Evolutionary conservation across 2,797 vertebrate species (phyloP).

Genomic region (Enteromius thamalakanensis): DNA sequence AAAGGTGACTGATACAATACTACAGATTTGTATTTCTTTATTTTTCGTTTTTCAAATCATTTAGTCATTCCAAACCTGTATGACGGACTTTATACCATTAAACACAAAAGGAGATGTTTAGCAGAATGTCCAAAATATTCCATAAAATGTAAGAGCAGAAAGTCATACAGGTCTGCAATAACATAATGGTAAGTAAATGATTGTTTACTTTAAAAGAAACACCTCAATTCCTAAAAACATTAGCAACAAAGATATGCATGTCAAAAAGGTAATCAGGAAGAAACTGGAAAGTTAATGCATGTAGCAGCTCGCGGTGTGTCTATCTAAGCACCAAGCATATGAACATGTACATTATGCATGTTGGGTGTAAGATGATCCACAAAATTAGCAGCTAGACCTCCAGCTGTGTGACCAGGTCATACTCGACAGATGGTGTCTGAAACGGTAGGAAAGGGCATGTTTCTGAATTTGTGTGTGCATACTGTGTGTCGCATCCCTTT

Average conservation of each 20-base stretch:
- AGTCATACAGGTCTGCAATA: background rate
- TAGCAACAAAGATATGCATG: background rate
- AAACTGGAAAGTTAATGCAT: background rate
- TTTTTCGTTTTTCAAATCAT: background rate
- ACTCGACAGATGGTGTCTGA: slow-evolving; percentile 54
- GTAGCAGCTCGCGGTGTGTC: background rate
- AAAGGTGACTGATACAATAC: slow-evolving; percentile 1
- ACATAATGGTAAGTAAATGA: background rate
- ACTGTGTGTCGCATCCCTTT: slow-evolving; percentile 21
- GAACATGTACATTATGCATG: background rate
- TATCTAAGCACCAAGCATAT: background rate
- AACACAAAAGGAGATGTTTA: background rate
- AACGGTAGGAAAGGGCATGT: slow-evolving; percentile 47
- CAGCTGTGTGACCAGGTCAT: slow-evolving; percentile 52
- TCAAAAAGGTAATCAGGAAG: background rate
- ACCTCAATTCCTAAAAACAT: background rate
- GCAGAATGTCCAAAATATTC: background rate
- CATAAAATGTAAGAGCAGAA: background rate
- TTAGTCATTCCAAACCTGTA: background rate
- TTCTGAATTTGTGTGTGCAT: slow-evolving; percentile 24
- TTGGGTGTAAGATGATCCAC: slow-evolving; percentile 46
- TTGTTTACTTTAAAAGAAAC: background rate
- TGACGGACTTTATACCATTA: background rate
- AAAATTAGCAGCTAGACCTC: slow-evolving; percentile 37
- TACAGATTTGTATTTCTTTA: background rate